Evolutionary conservation across 2,113 vertebrate species (phyloP).

Genomic region (Eudyptes chrysolophus): DNA sequence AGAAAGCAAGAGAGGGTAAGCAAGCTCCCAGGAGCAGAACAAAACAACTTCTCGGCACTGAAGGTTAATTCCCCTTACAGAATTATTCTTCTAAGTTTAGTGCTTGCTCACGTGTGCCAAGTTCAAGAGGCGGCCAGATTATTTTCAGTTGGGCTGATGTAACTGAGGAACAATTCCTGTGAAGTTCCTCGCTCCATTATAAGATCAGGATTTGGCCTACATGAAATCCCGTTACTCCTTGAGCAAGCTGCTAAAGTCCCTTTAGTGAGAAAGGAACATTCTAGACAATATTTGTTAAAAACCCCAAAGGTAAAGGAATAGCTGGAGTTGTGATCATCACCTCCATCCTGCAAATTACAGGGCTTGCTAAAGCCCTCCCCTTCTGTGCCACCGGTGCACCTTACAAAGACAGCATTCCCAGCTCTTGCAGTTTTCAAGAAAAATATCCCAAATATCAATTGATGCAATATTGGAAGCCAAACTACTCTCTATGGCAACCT

Average conservation of each 20-base stretch:
- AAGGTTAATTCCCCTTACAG: no score
- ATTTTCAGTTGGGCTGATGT: not conserved
- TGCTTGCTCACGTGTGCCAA: accelerated
- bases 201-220: not conserved
- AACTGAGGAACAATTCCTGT: not conserved
- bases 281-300: not conserved
- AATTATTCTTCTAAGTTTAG: accelerated
- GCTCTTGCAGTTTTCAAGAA: not conserved
- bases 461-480: not conserved
- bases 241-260: not conserved
- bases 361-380: not conserved
- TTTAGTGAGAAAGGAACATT: not conserved
- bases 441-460: not conserved
- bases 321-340: not conserved
- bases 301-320: not conserved
- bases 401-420: not conserved
- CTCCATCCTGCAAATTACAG: not conserved
- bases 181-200: not conserved
- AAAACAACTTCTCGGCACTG: not conserved
- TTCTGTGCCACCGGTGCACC: not conserved
- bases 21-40: not conserved
- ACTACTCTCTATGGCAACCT: slow-evolving; percentile 46
- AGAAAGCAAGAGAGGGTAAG: not conserved
- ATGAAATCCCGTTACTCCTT: not conserved
- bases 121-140: no score